Base-by-base conservation (phyloP, 1,140 invertebrate species). In the Drosophila truncata region DNA sequence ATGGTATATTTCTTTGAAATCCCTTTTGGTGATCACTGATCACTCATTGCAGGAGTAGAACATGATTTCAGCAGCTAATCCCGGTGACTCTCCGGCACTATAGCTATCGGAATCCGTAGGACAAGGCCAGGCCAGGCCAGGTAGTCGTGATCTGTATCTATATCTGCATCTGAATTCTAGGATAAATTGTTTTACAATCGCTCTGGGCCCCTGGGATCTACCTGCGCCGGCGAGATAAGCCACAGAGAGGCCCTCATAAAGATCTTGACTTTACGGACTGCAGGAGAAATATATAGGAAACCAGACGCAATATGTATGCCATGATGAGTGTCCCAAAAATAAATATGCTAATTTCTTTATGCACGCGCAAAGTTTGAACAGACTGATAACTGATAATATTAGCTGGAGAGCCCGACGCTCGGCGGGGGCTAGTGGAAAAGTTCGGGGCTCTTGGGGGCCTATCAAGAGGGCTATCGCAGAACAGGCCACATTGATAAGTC, bases 261-360 rank as follows among this genome's bases (percentile, higher is more conserved):
- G 70, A 80, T 86, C 66, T 87, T 88, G 83, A 86, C 83, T 86
- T 62, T 71, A 44, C 31, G 37, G 20, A 78, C 69, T 69, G 82
- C 78, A 73, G 23, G 46, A 3, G 47, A 16, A 49, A 2, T 29
- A 47, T 20, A 16, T 41, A 16, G 14, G 14, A 10, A 44, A 33
- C 37, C n/a, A 16, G 50, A 41, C 50, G 60, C 35, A 6, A 6
- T 10, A 25, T 67, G 13, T 49, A 27, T 42, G 20, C 16, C 13
- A 10, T 16, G 8, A 10, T 42, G 42, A 46, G 37, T 60, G 44
- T 23, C 37, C 46, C 31, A 73, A 61, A 73, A 73, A 73, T 44
- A 46, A 62, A 62, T 62, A 74, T 74, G 69, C 57, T 74, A 73
- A 74, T 74, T 74, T 61, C 18, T 41, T 20, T 35, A 72, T 74